phyloP scores from a whole-genome alignment of 2,113 vertebrate species.

The Passer montanus region DNA sequence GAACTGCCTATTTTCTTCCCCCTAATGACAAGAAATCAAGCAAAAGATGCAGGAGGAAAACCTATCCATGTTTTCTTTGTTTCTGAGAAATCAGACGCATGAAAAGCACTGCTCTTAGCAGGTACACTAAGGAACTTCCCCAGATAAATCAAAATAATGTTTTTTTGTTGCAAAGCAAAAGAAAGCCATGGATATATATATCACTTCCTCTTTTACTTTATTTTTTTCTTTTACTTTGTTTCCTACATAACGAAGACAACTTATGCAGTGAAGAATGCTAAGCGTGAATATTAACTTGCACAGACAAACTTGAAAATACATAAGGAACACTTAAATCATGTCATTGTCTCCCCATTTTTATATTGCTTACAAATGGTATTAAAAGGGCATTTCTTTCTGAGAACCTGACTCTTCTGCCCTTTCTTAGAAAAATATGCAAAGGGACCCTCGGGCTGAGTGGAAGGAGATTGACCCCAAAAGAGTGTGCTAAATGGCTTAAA shows the following conservation, averaged over 20 bases:
- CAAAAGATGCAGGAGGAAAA: constrained; percentile 1
- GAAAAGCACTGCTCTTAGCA: not conserved
- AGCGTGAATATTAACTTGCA: not conserved
- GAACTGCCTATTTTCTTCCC: not conserved
- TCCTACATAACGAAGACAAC: not conserved
- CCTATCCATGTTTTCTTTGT: not conserved
- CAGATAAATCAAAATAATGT: not conserved
- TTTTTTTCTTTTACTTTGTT: not conserved
- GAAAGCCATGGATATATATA: not conserved
- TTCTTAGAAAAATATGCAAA: not conserved
- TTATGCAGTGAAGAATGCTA: not conserved
- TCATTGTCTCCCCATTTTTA: not conserved
- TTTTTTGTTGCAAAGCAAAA: not conserved
- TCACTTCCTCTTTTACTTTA: not conserved
- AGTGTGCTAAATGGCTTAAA: not conserved
- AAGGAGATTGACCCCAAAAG: not conserved
- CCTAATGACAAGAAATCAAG: not conserved
- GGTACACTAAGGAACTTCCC: not conserved
- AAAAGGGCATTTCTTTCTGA: not conserved
- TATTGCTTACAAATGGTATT: not conserved
- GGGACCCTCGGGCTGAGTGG: not conserved
- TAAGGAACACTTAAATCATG: not conserved
- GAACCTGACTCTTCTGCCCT: not conserved
- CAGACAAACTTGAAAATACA: not conserved
- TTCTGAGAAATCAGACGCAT: not conserved